These are phyloP conservation scores for Papilio dardanus DNA, from an alignment of 1,140 invertebrate species.

Conservation along the genomic window DNA sequence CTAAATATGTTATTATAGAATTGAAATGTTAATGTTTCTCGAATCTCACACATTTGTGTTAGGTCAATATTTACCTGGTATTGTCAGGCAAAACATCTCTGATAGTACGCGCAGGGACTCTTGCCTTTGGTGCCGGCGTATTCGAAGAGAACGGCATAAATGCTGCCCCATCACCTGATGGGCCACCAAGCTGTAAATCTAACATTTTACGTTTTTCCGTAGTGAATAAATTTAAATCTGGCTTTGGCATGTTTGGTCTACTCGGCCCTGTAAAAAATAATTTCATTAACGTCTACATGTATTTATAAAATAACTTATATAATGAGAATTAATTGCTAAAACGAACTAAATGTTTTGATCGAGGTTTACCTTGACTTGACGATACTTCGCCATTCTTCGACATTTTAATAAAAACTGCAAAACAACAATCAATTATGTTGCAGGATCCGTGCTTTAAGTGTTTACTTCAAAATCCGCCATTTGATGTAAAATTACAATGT, in stretches of 20 bases:
- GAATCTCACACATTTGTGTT: slow-evolving; percentile 31
- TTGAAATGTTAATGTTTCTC: not conserved
- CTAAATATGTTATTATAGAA: not conserved
- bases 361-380: slow-evolving; percentile 76
- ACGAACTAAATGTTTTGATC: slow-evolving; percentile 42
- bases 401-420: slow-evolving; percentile 59
- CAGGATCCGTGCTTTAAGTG: slow-evolving; percentile 19
- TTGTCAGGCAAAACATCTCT: slow-evolving; percentile 77
- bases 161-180: slow-evolving; percentile 69
- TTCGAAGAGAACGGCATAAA: slow-evolving; percentile 72
- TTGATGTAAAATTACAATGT: slow-evolving; percentile 51
- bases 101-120: slow-evolving; percentile 69
- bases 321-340: slow-evolving; percentile 15
- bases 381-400: slow-evolving; percentile 81
- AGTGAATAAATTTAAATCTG: slow-evolving; percentile 72
- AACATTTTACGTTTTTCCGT: slow-evolving; percentile 75
- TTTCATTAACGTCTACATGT: slow-evolving; percentile 23
- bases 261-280: slow-evolving; percentile 64
- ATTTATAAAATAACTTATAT: slow-evolving; percentile 4
- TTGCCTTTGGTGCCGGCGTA: slow-evolving; percentile 55
- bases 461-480: slow-evolving; percentile 56
- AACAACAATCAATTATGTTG: slow-evolving; percentile 32
- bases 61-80: slow-evolving; percentile 57
- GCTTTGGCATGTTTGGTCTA: slow-evolving; percentile 69
- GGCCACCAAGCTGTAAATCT: slow-evolving; percentile 67